Percentiles rank a stretch among this genome's conserved stretches.
Conservation (phyloP, 2,797 vertebrate genomes). For the Gambelia wislizenii region DNA sequence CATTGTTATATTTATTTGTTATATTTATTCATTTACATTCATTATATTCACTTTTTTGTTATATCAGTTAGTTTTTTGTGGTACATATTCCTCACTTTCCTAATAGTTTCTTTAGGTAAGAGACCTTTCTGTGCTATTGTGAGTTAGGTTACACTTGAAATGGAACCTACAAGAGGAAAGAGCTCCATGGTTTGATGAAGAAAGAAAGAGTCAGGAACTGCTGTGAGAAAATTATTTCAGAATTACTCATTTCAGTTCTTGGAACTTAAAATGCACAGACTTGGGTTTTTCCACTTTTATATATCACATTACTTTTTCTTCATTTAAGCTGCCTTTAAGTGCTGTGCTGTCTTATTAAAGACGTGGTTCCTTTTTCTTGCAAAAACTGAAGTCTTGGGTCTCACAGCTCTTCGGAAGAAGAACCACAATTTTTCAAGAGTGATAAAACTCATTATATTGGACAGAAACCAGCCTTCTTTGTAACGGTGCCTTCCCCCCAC, state of each 20-base stretch:
- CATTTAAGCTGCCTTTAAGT: neutral
- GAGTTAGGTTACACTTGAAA: too few relatives aligned
- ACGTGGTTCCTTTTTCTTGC: neutral
- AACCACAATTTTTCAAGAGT: neutral
- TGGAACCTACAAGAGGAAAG: neutral
- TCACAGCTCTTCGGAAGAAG: neutral
- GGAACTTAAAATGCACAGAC: neutral
- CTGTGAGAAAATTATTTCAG: neutral
- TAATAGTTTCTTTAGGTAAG: too few relatives aligned
- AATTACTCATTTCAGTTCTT: neutral
- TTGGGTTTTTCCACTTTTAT: neutral
- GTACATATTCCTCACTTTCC: too few relatives aligned
- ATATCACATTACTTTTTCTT: neutral
- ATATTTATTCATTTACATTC: too few relatives aligned
- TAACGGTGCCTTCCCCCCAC: neutral
- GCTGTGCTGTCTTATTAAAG: neutral
- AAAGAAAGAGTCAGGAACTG: too few relatives aligned
- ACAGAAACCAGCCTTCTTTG: neutral
- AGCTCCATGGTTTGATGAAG: neutral
- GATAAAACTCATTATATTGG: neutral
- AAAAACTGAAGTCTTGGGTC: neutral
- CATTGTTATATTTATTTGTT: too few relatives aligned
- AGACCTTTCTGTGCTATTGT: too few relatives aligned
- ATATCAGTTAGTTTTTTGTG: too few relatives aligned
- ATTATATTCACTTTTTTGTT: too few relatives aligned